Evolutionary conservation across 2,888 invertebrate genomes (phyloP), one percentile per base, ranked within the genome.

Genomic region (Exephanes ischioxanthus): DNA sequence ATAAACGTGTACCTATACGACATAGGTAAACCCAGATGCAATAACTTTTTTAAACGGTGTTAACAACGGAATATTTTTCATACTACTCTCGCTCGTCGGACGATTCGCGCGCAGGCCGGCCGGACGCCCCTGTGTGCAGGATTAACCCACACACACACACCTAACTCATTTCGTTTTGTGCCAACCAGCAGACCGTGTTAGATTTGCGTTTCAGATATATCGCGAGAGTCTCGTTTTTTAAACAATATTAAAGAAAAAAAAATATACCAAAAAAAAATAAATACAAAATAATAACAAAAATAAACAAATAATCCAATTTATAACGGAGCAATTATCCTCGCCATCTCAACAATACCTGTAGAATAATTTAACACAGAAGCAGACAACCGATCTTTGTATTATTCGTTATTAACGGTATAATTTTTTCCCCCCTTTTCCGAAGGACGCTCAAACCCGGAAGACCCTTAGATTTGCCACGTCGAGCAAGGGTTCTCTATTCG

Each of bases 21-120:
- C 90, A 92, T 92, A 92, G 92, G 93, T 90, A 84, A 90, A 92
- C 91, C 92, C 92, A 93, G 92, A 93, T 93, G 93, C 93, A 93
- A 93, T 93, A 93, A 93, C 91, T 93, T 93, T 93, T 93, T 92
- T 93, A 93, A 93, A 87, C 77, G 78, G 81, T 87, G 89, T 91
- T 90, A 92, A 89, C 90, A 90, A 90, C 91, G 91, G 90, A 91
- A 92, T 92, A 92, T 92, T 92, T 91, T 92, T 91, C 91, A 91
- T 91, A 90, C 88, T 80, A 85, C 88, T 88, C 87, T 84, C 87
- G 84, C 84, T 86, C 88, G 89, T 90, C 89, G 86, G 85, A 89
- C 84, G 75, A 89, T 87, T 87, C 78, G 82, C 84, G 84, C 87
- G 85, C 87, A 87, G 83, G 83, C 82, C 85, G 85, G 86, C 84